These are phyloP conservation scores for Mirza zaza DNA, from an alignment of 2,113 vertebrate species.

Conservation along the genomic window DNA sequence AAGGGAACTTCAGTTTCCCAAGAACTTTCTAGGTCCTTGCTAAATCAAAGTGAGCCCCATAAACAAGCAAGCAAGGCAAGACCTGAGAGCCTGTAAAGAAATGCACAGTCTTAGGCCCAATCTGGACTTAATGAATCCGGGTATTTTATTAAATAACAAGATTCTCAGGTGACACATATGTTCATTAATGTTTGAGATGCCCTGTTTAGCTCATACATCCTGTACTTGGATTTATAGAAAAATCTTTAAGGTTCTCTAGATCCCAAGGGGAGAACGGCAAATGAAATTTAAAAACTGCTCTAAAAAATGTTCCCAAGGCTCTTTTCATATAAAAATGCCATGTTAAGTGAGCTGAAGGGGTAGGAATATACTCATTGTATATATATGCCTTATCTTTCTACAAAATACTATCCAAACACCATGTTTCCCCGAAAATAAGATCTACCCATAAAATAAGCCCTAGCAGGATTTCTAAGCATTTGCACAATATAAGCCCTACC, in stretches of 20 bases:
- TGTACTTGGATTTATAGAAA: neutral
- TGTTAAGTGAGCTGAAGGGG: neutral
- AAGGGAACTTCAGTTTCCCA: neutral
- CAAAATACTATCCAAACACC: neutral
- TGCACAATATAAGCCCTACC: too few species aligned
- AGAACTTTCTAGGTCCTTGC: neutral
- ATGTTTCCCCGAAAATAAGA: too few species aligned
- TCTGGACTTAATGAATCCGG: neutral
- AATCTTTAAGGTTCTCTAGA: neutral
- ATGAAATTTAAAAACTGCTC: neutral
- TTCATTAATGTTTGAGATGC: neutral
- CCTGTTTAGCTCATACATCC: neutral
- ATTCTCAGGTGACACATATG: neutral
- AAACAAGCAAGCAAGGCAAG: neutral
- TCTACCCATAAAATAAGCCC: too few species aligned
- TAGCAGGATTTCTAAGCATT: too few species aligned
- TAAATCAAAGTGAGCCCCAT: neutral
- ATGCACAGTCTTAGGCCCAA: neutral
- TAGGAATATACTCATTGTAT: neutral
- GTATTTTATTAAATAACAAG: neutral
- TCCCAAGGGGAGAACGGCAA: neutral
- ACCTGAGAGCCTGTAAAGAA: neutral
- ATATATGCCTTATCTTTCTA: neutral
- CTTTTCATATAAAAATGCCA: slow-evolving; percentile 6
- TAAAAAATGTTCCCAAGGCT: neutral